Base-by-base conservation (phyloP, 2,113 vertebrate genomes). In the Maccullochella peelii region DNA sequence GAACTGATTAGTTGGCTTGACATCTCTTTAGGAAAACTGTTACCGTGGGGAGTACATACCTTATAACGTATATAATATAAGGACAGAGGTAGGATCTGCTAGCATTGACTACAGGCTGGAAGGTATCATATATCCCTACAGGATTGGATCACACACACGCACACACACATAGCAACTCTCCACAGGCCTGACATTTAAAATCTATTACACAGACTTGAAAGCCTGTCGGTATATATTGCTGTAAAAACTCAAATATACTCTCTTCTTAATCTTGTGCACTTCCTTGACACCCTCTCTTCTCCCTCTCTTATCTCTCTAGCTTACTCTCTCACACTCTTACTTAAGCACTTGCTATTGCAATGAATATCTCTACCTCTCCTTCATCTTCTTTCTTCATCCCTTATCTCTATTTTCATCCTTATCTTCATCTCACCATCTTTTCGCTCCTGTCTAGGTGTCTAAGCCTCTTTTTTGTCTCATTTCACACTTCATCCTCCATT, bases 161-260 rank as follows among this genome's bases (percentile, higher is more conserved):
- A 30, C 11, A 40, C 50, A 52, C 44, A 63, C 27, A 58, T 75
- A 74, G 10, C n/a, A 63, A 47, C 77, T 65, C 73, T 88, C 70
- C 30, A 68, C 69, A 65, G 69, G 11, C 49, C 68, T 91, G 86
- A 87, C 86, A 88, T 89, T 91, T 93, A 50, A 80, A 88, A 84
- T 80, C 73, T 76, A 92, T 88, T 89, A 55, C 79, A 88, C 27
- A 5, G 80, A 79, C 80, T 86, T 84, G 77, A 91, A 89, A 84
- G 79, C 70, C 55, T 70, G 58, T 77, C 58, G 4, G 58, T 79
- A 63, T 77, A 59, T 78, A 84, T 85, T 83, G 42, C 75, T 61
- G 20, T 85, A 78, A 83, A 85, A 89, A 61, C 47, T 50, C 82
- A 77, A 83, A 84, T 74, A 59, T 42, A 50, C 77, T 73, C 59